Evolutionary conservation across 2,888 invertebrate species (phyloP), one percentile per base, ranked within the genome.

Genomic region (Hecatera dysodea): DNA sequence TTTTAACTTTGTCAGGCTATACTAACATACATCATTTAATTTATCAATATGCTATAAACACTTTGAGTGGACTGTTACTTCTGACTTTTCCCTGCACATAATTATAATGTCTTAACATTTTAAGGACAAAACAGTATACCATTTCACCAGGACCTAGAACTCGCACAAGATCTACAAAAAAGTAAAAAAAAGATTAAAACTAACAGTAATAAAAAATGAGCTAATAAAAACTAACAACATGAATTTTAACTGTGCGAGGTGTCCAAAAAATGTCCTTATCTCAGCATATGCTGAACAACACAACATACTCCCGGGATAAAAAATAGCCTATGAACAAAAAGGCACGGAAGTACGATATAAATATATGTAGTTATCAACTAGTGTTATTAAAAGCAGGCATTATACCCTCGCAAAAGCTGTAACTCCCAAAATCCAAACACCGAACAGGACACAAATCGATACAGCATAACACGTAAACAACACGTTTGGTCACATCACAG

Each of bases 401-500:
- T 12, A 50, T 15, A 29, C 29, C n/a, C 56, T 24, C n/a, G 12
- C 11, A 3, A 70, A 36, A 56, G 19, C 42, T 19, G 19, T 33
- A 75, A 2, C 27, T 76, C 36, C 22, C 11, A 76, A 67, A 11
- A 22, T n/a, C n/a, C 24, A 11, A 52, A 27, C 33, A 50, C n/a
- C 9, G 17, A 60, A 61, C 48, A 80, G 55, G 17, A 81, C 80
- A 80, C 74, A 84, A 84, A 87, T 86, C 84, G 83, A 86, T 86
- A 86, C 75, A 84, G 80, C 73, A 82, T 84, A 83, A 83, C 87
- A 87, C 89, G 88, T 88, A 85, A 89, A 87, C 91, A 90, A 90
- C 90, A 90, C 91, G 93, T 90, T 90, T 82, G 79, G 79, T 82
- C 79, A 79, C 79, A 82, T 79, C 79, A 90, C 90, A 90, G 90